Evolutionary conservation across 2,888 invertebrate genomes (phyloP), one percentile per base, ranked within the genome.

Genomic region (Sinhomidia bicolor): DNA sequence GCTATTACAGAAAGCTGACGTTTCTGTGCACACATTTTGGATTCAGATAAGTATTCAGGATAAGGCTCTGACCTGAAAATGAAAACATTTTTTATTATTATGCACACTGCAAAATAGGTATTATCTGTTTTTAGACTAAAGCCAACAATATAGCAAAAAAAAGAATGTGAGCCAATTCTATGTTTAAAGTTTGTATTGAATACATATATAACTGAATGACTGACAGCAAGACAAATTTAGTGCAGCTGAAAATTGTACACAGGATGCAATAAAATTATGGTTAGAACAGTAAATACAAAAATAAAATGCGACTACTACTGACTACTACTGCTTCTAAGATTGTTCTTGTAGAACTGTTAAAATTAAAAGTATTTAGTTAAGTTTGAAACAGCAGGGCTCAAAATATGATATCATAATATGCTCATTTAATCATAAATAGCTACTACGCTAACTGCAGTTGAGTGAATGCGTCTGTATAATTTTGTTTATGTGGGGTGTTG

Each of bases 61-160:
- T 85, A 85, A 85, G 85, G 85, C 79, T 85, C 79, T 85, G 85
- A 85, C 85, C 85, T 85, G 85, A 85, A 85, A 85, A 85, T 14
- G 47, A 62, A 80, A 60, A 57, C 79, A 57, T 65, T 41, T 68
- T n/a, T n/a, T n/a, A n/a, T n/a, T 68, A 60, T 36, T n/a, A 17
- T 41, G 36, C 12, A n/a, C 65, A 32, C 29, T 68, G 23, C 12
- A 41, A 41, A 68, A 68, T 68, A 32, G n/a, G n/a, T 32, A 68
- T 65, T 65, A 29, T 44, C 17, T 41, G 14, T 41, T 54, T 26
- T 62, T 81, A 65, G 65, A 44, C 65, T 47, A 47, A 14, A 54
- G 68, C 47, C 26, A 68, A 17, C 60, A 80, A 60, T 60, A 26
- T 26, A 6, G 7, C 23, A 3, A 71, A 32, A 41, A 23, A 26